phyloP scores from a whole-genome alignment of 2,113 vertebrate genomes.

The Serilophus lunatus region DNA sequence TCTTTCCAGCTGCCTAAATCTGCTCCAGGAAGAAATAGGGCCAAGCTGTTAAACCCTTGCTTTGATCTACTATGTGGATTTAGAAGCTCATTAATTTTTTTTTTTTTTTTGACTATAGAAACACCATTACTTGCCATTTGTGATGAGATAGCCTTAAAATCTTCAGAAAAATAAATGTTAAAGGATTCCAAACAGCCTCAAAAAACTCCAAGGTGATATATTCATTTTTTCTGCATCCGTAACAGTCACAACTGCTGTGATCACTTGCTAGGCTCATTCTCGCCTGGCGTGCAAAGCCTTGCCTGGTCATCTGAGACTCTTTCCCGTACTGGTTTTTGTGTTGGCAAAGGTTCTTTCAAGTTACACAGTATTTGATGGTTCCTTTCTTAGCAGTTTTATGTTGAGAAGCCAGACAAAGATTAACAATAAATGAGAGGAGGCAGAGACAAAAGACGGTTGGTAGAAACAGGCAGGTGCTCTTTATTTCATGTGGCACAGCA shows the following conservation, averaged over 20 bases:
- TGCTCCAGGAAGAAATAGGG: not conserved
- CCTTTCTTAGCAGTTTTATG: not conserved
- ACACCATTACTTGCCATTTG: not conserved
- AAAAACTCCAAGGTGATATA: not conserved
- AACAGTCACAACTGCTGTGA: not conserved
- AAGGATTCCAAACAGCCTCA: not conserved
- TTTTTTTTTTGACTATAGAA: not conserved
- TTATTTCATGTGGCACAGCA: slow-evolving; percentile 71
- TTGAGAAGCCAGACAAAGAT: not conserved
- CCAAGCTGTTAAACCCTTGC: not conserved
- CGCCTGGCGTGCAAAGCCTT: not conserved
- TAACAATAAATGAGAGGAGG: slow-evolving; percentile 33
- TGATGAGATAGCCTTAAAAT: not conserved
- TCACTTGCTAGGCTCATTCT: not conserved
- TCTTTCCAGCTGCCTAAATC: not conserved
- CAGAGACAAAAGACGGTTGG: slow-evolving; percentile 24
- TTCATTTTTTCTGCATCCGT: not conserved
- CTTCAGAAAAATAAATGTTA: not conserved
- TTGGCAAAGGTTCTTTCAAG: not conserved
- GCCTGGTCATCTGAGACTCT: not conserved
- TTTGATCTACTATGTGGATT: not conserved
- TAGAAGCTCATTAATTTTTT: not conserved
- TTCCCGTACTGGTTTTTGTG: not conserved
- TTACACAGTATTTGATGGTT: not conserved
- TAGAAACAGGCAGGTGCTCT: slow-evolving; percentile 70